These are phyloP conservation scores for Epicauta chinensis DNA, from an alignment of 1,140 invertebrate species.

Conservation along the genomic window DNA sequence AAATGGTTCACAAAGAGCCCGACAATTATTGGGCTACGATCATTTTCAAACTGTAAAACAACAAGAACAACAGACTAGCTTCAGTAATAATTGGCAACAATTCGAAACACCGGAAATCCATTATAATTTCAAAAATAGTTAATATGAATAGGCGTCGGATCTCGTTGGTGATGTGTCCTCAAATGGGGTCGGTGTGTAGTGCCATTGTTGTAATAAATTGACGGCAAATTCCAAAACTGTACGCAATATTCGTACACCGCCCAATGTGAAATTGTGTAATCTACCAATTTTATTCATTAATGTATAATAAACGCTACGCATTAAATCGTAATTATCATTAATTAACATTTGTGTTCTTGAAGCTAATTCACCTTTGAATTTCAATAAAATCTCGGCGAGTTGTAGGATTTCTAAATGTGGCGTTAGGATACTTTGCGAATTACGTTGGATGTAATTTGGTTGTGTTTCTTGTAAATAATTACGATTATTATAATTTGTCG, in stretches of 20 bases:
- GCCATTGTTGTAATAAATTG: constrained; percentile 24
- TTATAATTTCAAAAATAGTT: not conserved
- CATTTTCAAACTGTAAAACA: constrained; percentile 2
- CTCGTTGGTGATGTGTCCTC: too few relatives aligned
- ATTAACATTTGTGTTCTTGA: constrained; percentile 22
- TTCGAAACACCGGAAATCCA: not conserved
- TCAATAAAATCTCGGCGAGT: constrained; percentile 28
- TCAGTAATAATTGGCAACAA: constrained; percentile 10
- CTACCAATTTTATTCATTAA: constrained; percentile 26
- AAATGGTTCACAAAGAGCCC: not conserved
- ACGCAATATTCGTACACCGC: constrained; percentile 25
- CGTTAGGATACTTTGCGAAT: not conserved
- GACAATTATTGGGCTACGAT: constrained; percentile 8
- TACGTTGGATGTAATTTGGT: too few relatives aligned
- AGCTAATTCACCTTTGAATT: constrained; percentile 29
- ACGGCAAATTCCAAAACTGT: constrained; percentile 32
- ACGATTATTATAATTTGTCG: too few relatives aligned
- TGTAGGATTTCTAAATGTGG: constrained; percentile 24
- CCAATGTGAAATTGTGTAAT: constrained; percentile 30
- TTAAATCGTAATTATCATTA: constrained; percentile 31
- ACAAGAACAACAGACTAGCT: not conserved
- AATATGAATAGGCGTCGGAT: not conserved
- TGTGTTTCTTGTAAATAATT: too few relatives aligned
- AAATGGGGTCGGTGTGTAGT: too few relatives aligned
- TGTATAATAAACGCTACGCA: constrained; percentile 23